Evolutionary conservation across 1,140 invertebrate genomes (phyloP), one percentile per base, ranked within the genome.

Genomic region (Nasonia giraulti): DNA sequence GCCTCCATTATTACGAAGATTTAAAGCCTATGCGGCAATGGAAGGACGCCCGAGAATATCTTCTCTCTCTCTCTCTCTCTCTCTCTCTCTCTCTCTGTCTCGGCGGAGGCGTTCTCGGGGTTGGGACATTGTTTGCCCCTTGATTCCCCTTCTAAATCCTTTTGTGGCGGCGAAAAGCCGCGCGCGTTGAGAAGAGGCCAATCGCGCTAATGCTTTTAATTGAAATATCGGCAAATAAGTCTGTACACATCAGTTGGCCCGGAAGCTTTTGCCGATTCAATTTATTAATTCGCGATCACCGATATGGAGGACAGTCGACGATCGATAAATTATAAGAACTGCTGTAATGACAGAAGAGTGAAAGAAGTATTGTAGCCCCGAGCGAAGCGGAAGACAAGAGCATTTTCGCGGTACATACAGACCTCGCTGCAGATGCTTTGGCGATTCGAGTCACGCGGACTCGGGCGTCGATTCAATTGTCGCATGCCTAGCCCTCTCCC

Each of bases 191-290:
- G n/a, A 47, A 23, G 12, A 62, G 47, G 76, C 44, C 31, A 66
- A 62, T 66, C 27, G 76, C 23, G 47, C n/a, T 66, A 78, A 78
- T 78, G 66, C 76, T 78, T 78, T 78, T 78, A 78, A 78, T 78
- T 78, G 50, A 78, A 78, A 78, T 68, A 68, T 68, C 17, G 10
- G 33, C n/a, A 68, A 23, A 68, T 68, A 68, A 23, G 2, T n/a
- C 11, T 37, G 33, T 37, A 37, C 33, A 37, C 0, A 37, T 37
- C 33, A 37, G 3, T 37, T 5, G 0, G 33, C 0, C 33, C 5
- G 33, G 33, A 27, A 27, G 27, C 27, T 27, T 27, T 27, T 2
- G 27, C 27, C 27, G 27, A 37, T 37, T 37, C 0, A 37, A 37
- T 37, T 37, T 5, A 37, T 37, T 37, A 6, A 37, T 37, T 37